These are phyloP conservation scores for Caenorhabditis sp. DNA, from an alignment of 2,888 invertebrate species.

Conservation along the genomic window DNA sequence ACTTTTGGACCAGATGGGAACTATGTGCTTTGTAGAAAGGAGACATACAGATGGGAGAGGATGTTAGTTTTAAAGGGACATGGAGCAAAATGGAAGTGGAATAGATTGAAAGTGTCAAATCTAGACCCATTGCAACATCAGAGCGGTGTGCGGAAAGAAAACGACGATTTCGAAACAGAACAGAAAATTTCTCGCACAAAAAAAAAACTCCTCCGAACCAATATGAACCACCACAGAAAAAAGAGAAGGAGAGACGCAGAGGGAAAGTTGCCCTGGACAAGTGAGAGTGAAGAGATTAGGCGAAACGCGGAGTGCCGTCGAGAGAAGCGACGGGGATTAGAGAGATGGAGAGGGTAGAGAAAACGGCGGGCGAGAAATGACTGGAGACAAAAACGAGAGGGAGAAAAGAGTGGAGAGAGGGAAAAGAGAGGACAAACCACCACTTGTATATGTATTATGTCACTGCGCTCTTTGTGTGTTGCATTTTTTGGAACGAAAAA, in stretches of 20 bases:
- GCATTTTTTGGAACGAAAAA: constrained; percentile 17
- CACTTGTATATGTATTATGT: constrained; percentile 27
- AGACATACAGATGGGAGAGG: not conserved
- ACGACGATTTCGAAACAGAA: constrained; percentile 31
- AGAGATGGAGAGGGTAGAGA: not conserved
- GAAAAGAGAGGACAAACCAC: not conserved
- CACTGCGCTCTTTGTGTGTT: constrained; percentile 14
- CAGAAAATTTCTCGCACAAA: constrained; percentile 25
- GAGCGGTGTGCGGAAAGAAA: constrained; percentile 5
- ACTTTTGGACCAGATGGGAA: not conserved
- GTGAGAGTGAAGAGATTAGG: not conserved
- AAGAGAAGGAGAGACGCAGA: not conserved
- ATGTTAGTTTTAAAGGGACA: not conserved
- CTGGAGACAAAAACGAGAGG: constrained; percentile 4
- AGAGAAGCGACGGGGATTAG: not conserved
- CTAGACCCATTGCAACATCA: too few species aligned
- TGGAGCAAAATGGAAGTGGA: not conserved
- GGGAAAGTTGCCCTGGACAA: constrained; percentile 1
- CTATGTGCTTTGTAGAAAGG: not conserved
- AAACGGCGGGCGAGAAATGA: not conserved
- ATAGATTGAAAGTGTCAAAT: too few species aligned
- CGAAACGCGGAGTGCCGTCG: not conserved
- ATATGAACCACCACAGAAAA: constrained; percentile 17
- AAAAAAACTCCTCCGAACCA: constrained; percentile 15
- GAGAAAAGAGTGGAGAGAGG: constrained; percentile 3